These are phyloP conservation scores for Gandaritis pyraliata DNA, from an alignment of 2,888 invertebrate species.

Conservation along the genomic window DNA sequence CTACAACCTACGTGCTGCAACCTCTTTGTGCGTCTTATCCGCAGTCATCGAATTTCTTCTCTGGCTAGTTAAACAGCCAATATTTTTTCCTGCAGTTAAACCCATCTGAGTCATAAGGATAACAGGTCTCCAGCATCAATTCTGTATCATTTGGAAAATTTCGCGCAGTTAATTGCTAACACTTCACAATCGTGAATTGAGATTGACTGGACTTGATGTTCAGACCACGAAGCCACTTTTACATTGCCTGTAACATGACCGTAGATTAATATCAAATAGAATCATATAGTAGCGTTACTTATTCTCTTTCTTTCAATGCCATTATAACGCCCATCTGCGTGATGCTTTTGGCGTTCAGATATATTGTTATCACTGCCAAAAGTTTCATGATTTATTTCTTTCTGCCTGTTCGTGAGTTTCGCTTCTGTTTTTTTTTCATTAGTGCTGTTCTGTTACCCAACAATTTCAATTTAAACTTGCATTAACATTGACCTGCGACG, in stretches of 20 bases:
- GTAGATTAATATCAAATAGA: conserved; percentile 1
- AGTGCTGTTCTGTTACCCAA: conserved; percentile 46
- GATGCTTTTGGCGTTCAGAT: neutral
- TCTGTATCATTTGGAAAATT: conserved; percentile 51
- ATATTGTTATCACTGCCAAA: neutral
- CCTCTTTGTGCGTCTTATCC: neutral
- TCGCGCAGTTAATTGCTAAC: conserved; percentile 51
- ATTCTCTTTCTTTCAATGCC: neutral
- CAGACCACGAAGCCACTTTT: conserved; percentile 4
- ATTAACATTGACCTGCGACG: conserved; percentile 69
- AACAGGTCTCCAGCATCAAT: conserved; percentile 24
- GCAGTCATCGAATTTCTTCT: neutral
- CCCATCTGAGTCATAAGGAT: conserved; percentile 29
- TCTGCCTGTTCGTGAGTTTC: conserved; percentile 3
- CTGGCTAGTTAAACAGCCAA: neutral
- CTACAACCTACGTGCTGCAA: neutral
- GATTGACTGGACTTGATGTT: conserved; percentile 51
- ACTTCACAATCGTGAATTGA: conserved; percentile 53
- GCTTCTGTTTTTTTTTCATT: conserved; percentile 4
- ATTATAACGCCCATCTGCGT: neutral
- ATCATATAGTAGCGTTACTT: conserved; percentile 4
- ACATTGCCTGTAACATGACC: neutral
- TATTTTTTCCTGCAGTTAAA: neutral
- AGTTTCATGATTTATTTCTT: conserved; percentile 1
- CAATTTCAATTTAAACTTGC: conserved; percentile 62